Conservation (phyloP, 2,888 invertebrate species). For the Heteromurus nitidus region DNA sequence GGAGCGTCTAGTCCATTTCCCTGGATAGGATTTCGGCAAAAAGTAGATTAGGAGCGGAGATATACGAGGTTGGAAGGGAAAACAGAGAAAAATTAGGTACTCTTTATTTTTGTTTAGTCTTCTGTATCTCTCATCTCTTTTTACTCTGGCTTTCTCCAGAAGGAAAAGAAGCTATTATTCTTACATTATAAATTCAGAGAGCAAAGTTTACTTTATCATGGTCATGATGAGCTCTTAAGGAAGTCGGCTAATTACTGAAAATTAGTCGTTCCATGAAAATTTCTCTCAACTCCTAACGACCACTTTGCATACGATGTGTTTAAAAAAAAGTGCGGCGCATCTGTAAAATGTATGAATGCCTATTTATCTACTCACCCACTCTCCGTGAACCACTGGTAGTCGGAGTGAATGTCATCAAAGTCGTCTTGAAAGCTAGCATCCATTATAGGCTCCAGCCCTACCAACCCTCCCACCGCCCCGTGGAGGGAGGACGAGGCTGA, state of each 20-base stretch:
- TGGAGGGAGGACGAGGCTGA: slow-evolving; percentile 41
- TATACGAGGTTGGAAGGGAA: neutral
- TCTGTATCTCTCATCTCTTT: no score
- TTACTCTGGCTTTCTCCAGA: no score
- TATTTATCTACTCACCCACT: slow-evolving; percentile 65
- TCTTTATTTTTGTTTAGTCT: neutral
- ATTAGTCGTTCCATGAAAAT: no score
- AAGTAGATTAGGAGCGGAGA: neutral
- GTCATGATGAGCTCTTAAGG: no score
- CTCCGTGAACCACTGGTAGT: slow-evolving; percentile 72
- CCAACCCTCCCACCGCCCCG: slow-evolving; percentile 44
- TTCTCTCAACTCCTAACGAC: neutral
- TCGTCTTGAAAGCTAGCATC: slow-evolving; percentile 71
- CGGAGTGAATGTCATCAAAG: slow-evolving; percentile 70
- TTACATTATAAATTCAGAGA: neutral
- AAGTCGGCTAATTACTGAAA: neutral
- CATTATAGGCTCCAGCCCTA: slow-evolving; percentile 68
- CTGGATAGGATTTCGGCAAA: no score
- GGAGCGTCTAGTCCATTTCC: no score
- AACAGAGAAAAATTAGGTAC: neutral
- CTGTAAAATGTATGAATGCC: no score
- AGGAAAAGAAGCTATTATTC: no score
- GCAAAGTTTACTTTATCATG: neutral
- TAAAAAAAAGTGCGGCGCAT: no score
- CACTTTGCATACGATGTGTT: neutral